Base-by-base conservation (phyloP, 2,797 vertebrate species). In the Iguana delicatissima region DNA sequence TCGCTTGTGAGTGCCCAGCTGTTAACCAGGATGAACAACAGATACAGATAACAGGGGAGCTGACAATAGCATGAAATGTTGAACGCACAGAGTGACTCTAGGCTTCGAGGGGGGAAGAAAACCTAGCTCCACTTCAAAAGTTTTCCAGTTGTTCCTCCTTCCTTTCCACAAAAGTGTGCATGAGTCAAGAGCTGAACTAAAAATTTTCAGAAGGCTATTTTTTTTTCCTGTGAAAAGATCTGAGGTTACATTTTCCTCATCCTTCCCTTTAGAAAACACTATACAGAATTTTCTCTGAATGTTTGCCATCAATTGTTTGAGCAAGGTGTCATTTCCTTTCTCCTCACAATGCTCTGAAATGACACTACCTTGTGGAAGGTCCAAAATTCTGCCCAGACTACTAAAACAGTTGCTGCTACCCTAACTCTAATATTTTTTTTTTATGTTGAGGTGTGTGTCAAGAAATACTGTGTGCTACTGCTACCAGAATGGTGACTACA, bases 1-100 rank as follows among this genome's bases (percentile, higher is more conserved):
- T 88, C 86, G 92, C 67, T 87, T 93, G 91, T 46, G 86, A 82
- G 80, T 91, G 69, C 74, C 38, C 50, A 8, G 6, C 92, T 88
- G 92, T 89, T 91, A 91, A 90, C 82, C 38, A 91, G 22, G 87
- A 84, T 85, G 90, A 95, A 93, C 84, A 93, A 10, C 73, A 93
- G 90, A 93, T 85, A 73, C 74, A 26, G 50, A 93, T 80, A 93
- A 80, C 72, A 50, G 84, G 52, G 82, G 92, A 38, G 87, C 85
- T 93, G 93, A 89, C 80, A 42, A 86, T 3, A 50, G 50, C 26
- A 35, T 50, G 24, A 57, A 85, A 20, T 81, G 77, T 62, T 72
- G 64, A 86, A 69, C 88, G 35, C 73, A 22, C 3, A 32, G 22
- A 62, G 13, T 32, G 64, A 57, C 84, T 88, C 38, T 74, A 50